Percentiles rank a stretch among this genome's conserved stretches.
Evolutionary conservation across 2,888 invertebrate species (phyloP).

Genomic region (Ichneumon xanthorius): DNA sequence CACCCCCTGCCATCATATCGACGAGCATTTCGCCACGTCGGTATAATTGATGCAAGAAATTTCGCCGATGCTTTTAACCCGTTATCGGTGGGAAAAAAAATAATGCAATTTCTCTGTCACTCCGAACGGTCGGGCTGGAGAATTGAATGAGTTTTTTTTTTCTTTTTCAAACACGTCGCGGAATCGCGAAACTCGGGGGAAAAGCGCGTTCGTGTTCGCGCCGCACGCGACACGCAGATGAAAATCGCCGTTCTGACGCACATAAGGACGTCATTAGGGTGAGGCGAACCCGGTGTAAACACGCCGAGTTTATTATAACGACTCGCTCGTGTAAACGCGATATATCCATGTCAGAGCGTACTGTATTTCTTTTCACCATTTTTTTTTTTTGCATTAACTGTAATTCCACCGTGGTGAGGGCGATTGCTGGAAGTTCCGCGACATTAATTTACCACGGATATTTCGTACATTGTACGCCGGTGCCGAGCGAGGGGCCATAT

Average conservation of each 20-base stretch:
- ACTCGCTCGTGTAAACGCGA: constrained; percentile 36
- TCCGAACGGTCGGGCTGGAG: not conserved
- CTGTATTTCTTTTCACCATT: not conserved
- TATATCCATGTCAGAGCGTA: constrained; percentile 25
- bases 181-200: constrained; percentile 1
- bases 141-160: constrained; percentile 8
- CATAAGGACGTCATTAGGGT: constrained; percentile 44
- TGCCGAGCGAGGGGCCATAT: constrained; percentile 2
- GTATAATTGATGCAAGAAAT: constrained; percentile 62
- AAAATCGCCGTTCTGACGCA: constrained; percentile 47
- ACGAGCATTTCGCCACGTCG: constrained; percentile 42
- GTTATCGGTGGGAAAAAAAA: constrained; percentile 9
- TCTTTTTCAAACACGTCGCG: constrained; percentile 19
- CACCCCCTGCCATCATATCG: constrained; percentile 5
- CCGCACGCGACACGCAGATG: constrained; percentile 32
- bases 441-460: constrained; percentile 33
- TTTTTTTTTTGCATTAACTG: not conserved
- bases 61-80: constrained; percentile 34
- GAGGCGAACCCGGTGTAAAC: constrained; percentile 4
- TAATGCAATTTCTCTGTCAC: constrained; percentile 12
- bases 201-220: not conserved
- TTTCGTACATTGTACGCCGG: constrained; percentile 24
- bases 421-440: not conserved
- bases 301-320: constrained; percentile 35
- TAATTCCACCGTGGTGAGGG: constrained; percentile 1